Evolutionary conservation across 2,113 vertebrate genomes (phyloP).

Genomic region (Nycticorax nycticorax): DNA sequence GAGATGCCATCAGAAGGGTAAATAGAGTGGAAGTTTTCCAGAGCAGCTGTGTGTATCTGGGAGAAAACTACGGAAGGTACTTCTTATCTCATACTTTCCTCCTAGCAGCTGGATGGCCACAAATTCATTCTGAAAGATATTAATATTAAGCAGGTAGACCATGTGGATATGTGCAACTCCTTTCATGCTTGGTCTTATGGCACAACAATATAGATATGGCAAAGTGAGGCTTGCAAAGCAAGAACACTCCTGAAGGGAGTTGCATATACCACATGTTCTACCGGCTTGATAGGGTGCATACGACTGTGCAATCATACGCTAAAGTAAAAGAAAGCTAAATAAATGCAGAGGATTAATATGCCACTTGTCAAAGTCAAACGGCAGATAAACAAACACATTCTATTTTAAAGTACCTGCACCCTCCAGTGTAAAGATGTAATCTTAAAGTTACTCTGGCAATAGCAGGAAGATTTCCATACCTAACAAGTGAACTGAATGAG

Average conservation of each 20-base stretch:
- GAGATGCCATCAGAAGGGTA: not conserved
- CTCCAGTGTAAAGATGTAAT: not conserved
- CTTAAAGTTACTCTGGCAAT: not conserved
- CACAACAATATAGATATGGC: not conserved
- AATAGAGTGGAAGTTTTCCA: not conserved
- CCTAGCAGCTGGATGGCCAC: not conserved
- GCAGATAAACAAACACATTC: not conserved
- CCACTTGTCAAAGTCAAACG: not conserved
- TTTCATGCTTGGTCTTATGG: not conserved
- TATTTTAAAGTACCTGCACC: not conserved
- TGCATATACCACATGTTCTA: not conserved
- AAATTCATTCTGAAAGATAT: not conserved
- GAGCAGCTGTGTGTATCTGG: not conserved
- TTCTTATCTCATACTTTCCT: not conserved
- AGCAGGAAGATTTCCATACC: not conserved
- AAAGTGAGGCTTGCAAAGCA: not conserved
- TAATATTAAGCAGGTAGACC: not conserved
- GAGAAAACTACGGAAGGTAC: not conserved
- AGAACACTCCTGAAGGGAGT: not conserved
- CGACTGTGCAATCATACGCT: not conserved
- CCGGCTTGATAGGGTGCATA: not conserved
- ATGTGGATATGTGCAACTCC: not conserved
- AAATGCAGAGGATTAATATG: not conserved
- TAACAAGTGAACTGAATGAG: not conserved
- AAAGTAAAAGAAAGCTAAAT: not conserved